Evolutionary conservation across 2,113 vertebrate genomes (phyloP).

Genomic region (Opisthocomus hoazin): DNA sequence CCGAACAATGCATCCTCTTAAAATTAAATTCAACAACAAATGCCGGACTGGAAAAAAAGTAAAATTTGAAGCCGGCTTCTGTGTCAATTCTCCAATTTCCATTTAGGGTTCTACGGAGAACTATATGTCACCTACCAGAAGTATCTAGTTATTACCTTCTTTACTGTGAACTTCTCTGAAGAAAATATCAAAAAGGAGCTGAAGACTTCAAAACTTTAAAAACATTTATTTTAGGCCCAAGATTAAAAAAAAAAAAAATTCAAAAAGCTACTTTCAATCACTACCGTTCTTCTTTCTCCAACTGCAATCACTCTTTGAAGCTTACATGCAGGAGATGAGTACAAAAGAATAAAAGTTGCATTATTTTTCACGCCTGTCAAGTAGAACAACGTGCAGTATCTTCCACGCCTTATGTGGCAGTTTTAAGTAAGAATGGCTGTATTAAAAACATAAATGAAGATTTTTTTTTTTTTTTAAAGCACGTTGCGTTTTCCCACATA

Average conservation of each 20-base stretch:
- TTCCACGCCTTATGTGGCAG: not conserved
- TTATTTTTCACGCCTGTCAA: not conserved
- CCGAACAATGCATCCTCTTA: not conserved
- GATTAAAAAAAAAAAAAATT: not conserved
- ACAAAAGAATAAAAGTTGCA: not conserved
- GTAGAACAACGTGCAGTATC: not conserved
- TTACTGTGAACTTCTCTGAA: conserved; percentile 54
- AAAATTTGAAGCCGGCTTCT: not conserved
- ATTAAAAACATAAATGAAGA: not conserved
- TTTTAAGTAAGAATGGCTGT: not conserved
- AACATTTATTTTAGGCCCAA: conserved; percentile 7
- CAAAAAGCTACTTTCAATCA: not conserved
- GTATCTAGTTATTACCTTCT: conserved; percentile 35
- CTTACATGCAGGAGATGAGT: not conserved
- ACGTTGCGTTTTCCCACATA: not conserved
- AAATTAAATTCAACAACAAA: not conserved
- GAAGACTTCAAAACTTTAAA: conserved; percentile 58
- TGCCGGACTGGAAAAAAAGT: not conserved
- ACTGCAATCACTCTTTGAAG: not conserved
- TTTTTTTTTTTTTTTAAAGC: not conserved
- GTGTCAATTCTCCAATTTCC: conserved; percentile 20
- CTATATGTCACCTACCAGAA: conserved; percentile 38
- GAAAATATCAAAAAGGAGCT: conserved; percentile 52
- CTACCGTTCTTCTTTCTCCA: not conserved
- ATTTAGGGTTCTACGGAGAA: conserved; percentile 30